A percentile compares a stretch with the other conserved stretches of the same genome.
These are phyloP conservation scores for Drosophila kikkawai DNA, from an alignment of 1,140 invertebrate genomes.

Conservation along the genomic window DNA sequence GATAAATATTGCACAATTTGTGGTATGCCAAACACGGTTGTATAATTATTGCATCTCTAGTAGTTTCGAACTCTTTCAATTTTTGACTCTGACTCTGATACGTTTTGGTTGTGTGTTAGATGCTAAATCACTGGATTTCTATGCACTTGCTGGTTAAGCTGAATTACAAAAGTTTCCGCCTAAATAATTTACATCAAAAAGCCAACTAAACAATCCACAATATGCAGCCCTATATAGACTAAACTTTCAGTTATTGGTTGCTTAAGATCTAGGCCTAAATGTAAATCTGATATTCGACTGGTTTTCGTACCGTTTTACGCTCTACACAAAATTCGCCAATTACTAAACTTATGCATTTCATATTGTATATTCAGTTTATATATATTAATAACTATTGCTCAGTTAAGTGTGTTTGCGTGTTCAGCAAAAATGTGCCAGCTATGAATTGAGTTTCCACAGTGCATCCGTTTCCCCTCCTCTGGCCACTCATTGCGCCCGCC, in stretches of 20 bases:
- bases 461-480: constrained; percentile 24
- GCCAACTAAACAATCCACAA: constrained; percentile 62
- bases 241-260: constrained; percentile 72
- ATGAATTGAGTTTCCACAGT: constrained; percentile 60
- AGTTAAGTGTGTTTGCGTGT: constrained; percentile 77
- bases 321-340: constrained; percentile 82
- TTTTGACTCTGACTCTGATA: constrained; percentile 57
- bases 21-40: constrained; percentile 48
- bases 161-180: constrained; percentile 67
- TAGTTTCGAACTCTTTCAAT: constrained; percentile 13
- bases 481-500: not conserved
- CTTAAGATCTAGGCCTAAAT: constrained; percentile 74
- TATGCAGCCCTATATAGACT: constrained; percentile 65
- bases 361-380: constrained; percentile 59
- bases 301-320: constrained; percentile 64
- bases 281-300: constrained; percentile 78
- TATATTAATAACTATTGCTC: constrained; percentile 77
- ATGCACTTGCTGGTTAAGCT: constrained; percentile 48
- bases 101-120: constrained; percentile 61
- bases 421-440: constrained; percentile 66
- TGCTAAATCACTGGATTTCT: constrained; percentile 74
- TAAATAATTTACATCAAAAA: constrained; percentile 71
- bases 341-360: constrained; percentile 74
- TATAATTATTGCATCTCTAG: constrained; percentile 55
- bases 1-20: constrained; percentile 67